Percentiles rank a stretch among this genome's conserved stretches.
Evolutionary conservation across 2,113 vertebrate genomes (phyloP).

Genomic region (Corapipo altera): DNA sequence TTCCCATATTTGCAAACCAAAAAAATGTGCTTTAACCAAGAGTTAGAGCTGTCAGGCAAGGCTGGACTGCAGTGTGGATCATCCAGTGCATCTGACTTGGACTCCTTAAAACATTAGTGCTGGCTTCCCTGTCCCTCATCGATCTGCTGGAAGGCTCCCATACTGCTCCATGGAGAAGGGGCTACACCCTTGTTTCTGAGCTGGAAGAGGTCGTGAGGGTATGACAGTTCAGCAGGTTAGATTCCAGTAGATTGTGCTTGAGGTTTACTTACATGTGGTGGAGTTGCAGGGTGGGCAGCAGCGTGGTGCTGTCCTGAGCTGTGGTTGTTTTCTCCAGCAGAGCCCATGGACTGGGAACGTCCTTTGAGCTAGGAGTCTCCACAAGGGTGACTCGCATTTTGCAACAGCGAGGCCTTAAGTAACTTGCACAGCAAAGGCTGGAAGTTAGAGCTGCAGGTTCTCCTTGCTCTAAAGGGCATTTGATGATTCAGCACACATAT

Average conservation of each 20-base stretch:
- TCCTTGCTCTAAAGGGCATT: background rate
- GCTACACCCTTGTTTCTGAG: background rate
- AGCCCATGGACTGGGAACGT: background rate
- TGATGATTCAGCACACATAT: constrained; percentile 36
- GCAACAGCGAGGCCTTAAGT: background rate
- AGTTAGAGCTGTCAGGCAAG: background rate
- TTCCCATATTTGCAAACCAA: constrained; percentile 59
- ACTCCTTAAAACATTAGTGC: background rate
- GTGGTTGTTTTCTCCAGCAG: background rate
- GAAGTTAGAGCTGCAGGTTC: background rate
- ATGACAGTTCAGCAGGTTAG: background rate
- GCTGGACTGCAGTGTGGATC: background rate
- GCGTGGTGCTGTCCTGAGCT: background rate
- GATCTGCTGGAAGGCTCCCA: background rate
- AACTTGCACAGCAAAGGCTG: background rate
- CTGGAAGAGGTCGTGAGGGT: background rate
- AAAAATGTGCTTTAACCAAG: constrained; percentile 21
- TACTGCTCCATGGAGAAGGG: background rate
- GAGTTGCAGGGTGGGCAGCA: background rate
- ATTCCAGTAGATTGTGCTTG: background rate
- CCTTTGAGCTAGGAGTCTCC: background rate
- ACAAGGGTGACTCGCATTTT: background rate
- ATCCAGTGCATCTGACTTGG: background rate
- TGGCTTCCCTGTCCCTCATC: background rate
- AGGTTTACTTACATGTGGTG: background rate